Conservation (phyloP, 2,113 vertebrate genomes). For the Mastomys natalensis region DNA sequence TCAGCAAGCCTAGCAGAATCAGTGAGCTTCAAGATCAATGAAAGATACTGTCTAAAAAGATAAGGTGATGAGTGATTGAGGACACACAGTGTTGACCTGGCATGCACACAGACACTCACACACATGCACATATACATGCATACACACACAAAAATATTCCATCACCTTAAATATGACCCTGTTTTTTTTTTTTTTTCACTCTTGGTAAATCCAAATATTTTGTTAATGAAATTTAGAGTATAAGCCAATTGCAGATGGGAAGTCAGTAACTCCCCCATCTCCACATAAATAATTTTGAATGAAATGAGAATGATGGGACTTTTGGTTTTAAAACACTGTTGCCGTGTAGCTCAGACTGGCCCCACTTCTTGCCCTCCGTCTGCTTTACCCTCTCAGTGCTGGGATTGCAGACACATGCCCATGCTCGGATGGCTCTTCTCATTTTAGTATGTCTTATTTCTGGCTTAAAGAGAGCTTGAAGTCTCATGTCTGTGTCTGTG, state of each 20-base stretch:
- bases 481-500: background rate
- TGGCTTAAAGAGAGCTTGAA: background rate
- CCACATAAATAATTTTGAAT: conserved; percentile 19
- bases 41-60: background rate
- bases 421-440: background rate
- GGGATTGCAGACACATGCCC: background rate
- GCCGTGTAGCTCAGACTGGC: background rate
- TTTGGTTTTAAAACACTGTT: background rate
- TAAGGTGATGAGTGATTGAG: background rate
- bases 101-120: too few species aligned
- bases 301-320: background rate
- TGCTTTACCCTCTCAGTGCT: background rate
- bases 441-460: background rate
- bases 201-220: background rate
- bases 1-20: background rate
- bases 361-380: background rate
- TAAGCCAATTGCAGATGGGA: background rate
- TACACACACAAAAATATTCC: background rate
- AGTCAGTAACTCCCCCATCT: background rate
- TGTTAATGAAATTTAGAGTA: background rate
- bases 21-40: background rate
- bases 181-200: background rate
- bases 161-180: background rate
- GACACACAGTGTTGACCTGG: background rate
- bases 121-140: background rate